A percentile compares a stretch with the other conserved stretches of the same genome.
phyloP scores from a whole-genome alignment of 2,888 invertebrate species.

The Lamellibrachia satsuma region DNA sequence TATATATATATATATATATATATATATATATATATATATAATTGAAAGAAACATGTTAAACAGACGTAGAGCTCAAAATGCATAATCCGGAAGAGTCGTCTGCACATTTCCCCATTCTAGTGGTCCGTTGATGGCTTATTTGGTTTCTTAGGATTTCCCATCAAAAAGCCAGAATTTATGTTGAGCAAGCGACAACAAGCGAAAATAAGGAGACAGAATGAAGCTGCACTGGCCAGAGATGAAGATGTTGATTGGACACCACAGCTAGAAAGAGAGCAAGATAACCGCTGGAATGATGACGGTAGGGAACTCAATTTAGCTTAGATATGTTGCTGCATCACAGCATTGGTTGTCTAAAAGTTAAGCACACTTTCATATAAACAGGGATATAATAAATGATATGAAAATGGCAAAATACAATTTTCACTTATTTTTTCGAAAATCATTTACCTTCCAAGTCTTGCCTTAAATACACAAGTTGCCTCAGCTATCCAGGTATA shows the following conservation, averaged over 20 bases:
- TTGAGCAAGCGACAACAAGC: not conserved
- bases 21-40: too few species aligned
- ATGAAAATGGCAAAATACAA: too few species aligned
- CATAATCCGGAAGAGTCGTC: not conserved
- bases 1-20: too few species aligned
- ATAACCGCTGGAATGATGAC: not conserved
- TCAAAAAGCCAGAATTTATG: not conserved
- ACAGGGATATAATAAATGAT: too few species aligned
- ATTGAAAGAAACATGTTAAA: not conserved
- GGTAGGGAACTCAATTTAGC: not conserved
- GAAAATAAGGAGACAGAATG: not conserved
- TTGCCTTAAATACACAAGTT: too few species aligned
- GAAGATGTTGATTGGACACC: not conserved
- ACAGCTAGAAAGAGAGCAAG: not conserved
- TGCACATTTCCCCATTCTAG: not conserved
- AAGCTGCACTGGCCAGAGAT: not conserved
- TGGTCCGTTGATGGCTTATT: not conserved
- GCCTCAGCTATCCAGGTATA: too few species aligned
- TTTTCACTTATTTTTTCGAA: too few species aligned
- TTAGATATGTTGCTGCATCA: too few species aligned
- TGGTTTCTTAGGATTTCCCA: conserved; percentile 8
- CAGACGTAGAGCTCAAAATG: not conserved
- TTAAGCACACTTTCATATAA: too few species aligned
- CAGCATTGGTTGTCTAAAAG: too few species aligned
- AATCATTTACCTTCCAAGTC: too few species aligned